A percentile compares a stretch with the other conserved stretches of the same genome.
Conservation (phyloP, 2,797 vertebrate genomes). For the Nothura maculosa region DNA sequence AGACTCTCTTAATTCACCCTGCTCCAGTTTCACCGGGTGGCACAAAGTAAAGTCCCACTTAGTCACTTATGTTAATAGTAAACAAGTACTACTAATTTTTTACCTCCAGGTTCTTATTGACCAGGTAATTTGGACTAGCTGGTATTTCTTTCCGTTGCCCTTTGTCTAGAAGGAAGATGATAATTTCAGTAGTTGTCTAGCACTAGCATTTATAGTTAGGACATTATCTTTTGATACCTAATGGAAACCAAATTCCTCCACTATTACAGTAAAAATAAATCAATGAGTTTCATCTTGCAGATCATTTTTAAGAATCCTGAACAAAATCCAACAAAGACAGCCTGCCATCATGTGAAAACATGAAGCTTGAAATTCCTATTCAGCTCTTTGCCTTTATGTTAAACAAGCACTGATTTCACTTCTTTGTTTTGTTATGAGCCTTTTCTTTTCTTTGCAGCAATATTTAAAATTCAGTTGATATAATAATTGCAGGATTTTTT, state of each 20-base stretch:
- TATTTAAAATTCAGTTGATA: constrained; percentile 35
- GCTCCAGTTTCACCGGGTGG: not conserved
- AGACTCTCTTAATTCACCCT: not conserved
- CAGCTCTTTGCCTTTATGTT: not conserved
- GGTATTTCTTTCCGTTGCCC: not conserved
- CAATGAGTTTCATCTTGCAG: not conserved
- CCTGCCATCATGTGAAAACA: not conserved
- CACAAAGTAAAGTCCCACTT: not conserved
- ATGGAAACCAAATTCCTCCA: not conserved
- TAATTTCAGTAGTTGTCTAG: not conserved
- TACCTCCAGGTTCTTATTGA: not conserved
- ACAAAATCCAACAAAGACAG: not conserved
- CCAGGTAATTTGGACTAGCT: not conserved
- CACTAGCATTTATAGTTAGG: not conserved
- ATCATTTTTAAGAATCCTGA: not conserved
- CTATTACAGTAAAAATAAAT: not conserved
- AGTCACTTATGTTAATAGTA: not conserved
- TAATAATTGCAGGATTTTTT: not conserved
- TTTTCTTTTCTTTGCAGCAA: constrained; percentile 34
- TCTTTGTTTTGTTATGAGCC: not conserved
- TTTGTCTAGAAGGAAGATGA: not conserved
- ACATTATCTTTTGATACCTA: accelerated
- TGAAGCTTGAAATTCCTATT: not conserved
- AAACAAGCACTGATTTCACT: not conserved
- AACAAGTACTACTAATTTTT: not conserved